Conservation (phyloP, 2,888 invertebrate genomes). For the Beris morrisii region DNA sequence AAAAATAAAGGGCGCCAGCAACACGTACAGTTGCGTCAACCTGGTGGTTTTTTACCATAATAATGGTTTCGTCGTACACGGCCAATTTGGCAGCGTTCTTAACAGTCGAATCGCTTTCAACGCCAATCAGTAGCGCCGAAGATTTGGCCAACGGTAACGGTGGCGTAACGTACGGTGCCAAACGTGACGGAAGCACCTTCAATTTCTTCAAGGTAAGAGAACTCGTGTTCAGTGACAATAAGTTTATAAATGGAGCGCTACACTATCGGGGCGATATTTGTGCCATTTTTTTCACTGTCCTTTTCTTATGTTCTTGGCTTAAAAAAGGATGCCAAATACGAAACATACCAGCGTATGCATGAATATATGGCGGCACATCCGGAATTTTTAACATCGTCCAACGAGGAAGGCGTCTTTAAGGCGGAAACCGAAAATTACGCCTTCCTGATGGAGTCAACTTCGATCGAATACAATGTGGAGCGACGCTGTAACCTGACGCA, state of each 20-base stretch:
- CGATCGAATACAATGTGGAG: slow-evolving; percentile 74
- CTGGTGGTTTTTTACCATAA: slow-evolving; percentile 89
- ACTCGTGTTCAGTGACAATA: not conserved
- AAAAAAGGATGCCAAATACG: slow-evolving; percentile 77
- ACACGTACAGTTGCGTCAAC: slow-evolving; percentile 85
- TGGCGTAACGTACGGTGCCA: slow-evolving; percentile 83
- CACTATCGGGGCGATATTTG: too few relatives aligned
- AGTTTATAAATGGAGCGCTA: too few relatives aligned
- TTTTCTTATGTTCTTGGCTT: not conserved
- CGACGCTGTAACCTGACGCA: slow-evolving; percentile 66
- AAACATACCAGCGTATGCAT: slow-evolving; percentile 79
- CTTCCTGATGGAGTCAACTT: slow-evolving; percentile 77
- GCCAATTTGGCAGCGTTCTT: slow-evolving; percentile 90
- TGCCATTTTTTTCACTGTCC: too few relatives aligned
- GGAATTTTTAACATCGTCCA: slow-evolving; percentile 58
- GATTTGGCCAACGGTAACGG: slow-evolving; percentile 79
- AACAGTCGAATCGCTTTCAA: slow-evolving; percentile 74
- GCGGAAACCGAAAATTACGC: slow-evolving; percentile 65
- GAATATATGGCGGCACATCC: slow-evolving; percentile 73
- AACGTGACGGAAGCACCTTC: slow-evolving; percentile 82
- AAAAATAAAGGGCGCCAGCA: slow-evolving; percentile 70
- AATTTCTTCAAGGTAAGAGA: slow-evolving; percentile 83
- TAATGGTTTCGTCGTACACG: slow-evolving; percentile 78
- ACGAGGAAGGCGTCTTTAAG: slow-evolving; percentile 62
- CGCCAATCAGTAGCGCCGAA: slow-evolving; percentile 76